Conservation (phyloP, 2,797 vertebrate species). For the Malurus splendens region DNA sequence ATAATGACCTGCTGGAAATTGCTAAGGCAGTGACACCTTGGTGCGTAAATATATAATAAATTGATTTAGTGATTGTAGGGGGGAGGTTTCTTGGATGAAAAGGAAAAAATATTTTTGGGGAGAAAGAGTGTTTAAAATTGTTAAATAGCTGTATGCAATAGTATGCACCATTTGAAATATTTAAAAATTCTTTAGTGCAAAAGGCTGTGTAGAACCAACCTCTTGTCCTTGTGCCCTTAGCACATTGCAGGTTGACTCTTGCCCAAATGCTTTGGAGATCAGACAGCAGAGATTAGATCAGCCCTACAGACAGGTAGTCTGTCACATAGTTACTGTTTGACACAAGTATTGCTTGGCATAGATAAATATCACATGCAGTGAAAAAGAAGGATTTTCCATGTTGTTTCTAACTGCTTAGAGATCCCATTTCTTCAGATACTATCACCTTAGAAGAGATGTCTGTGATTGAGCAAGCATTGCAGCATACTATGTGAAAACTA, state of each 20-base stretch:
- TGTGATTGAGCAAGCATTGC: neutral
- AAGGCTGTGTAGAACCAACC: neutral
- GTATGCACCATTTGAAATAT: neutral
- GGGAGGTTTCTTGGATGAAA: neutral
- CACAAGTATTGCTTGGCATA: neutral
- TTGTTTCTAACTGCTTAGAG: neutral
- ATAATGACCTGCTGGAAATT: neutral
- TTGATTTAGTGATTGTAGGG: neutral
- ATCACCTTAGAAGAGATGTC: neutral
- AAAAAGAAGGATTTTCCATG: neutral
- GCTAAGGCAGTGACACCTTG: neutral
- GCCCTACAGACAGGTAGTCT: neutral
- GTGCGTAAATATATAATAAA: neutral
- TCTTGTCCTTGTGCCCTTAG: neutral
- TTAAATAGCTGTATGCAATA: neutral
- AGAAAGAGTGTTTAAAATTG: neutral
- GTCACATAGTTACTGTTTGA: neutral
- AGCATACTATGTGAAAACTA: neutral
- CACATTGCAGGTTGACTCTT: neutral
- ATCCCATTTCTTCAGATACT: neutral
- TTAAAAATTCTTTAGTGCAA: neutral
- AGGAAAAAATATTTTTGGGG: neutral
- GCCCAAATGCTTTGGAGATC: neutral
- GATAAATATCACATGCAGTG: neutral
- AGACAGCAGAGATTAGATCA: neutral